Conservation (phyloP, 2,888 invertebrate species). For the Agapostemon virescens region DNA sequence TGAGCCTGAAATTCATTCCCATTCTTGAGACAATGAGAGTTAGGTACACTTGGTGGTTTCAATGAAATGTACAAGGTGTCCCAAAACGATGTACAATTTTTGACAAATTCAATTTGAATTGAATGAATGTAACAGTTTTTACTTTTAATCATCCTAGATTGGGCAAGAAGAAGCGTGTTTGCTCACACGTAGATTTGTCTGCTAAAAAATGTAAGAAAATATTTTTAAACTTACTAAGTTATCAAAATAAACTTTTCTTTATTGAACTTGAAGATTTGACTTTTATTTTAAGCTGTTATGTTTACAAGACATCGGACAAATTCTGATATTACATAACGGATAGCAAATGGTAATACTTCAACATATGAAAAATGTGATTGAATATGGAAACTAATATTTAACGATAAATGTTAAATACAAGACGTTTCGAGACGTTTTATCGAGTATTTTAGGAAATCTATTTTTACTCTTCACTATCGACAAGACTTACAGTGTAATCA, state of each 20-base stretch:
- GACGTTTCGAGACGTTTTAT: background rate
- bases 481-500: background rate
- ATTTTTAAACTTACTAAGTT: background rate
- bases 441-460: background rate
- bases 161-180: background rate
- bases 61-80: constrained; percentile 14
- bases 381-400: background rate
- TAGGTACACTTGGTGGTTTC: background rate
- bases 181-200: background rate
- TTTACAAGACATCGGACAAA: background rate
- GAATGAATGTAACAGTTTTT: background rate
- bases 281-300: background rate
- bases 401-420: background rate
- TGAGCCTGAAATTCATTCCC: background rate
- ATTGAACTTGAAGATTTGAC: background rate
- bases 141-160: background rate
- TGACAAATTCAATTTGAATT: background rate
- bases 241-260: background rate
- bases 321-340: background rate
- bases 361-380: background rate
- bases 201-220: background rate
- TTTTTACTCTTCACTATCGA: background rate
- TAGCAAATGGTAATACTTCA: background rate
- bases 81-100: background rate
- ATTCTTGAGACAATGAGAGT: background rate